Base-by-base conservation (phyloP, 2,888 invertebrate species). In the Tethea ocularis region DNA sequence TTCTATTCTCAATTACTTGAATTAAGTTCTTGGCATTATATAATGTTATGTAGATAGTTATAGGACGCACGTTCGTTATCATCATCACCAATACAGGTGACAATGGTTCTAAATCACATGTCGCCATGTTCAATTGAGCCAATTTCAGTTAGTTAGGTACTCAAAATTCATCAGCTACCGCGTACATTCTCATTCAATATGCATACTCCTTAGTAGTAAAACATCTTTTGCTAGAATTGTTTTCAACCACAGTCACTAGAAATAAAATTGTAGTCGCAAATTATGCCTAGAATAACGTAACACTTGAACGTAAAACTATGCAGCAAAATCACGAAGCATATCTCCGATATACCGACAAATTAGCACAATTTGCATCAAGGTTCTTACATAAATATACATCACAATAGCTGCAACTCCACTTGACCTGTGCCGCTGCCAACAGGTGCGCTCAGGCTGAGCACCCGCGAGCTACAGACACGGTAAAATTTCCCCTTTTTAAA, bases 401-500 rank as follows among this genome's bases (percentile, higher is more conserved):
- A 69, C 63, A 65, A 72, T 69, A 60, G 60, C 63, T 56, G 58
- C 57, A 61, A 54, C 58, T 58, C 26, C 55, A 51, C 61, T 66
- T 68, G 70, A 70, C 66, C 70, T 64, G 62, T 63, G 8, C 46
- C 62, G 26, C 36, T 58, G 60, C 70, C 70, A 74, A 74, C 74
- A 74, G 71, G 73, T 69, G 46, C 46, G 46, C 46, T 46, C 46
- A 20, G 46, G 46, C 46, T 10, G 61, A 60, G 23, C 58, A 41
- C 53, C 29, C 46, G 46, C 46, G 20, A 46, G 46, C 46, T 46
- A 51, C 58, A 62, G 57, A 7, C 51, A 55, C 56, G 52, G 59
- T 62, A 58, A 68, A 73, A 74, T 67, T 63, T 69, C 67, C 68
- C 71, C 52, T 72, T 66, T 77, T 79, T 75, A 79, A 79, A 79